Evolutionary conservation across 2,888 invertebrate genomes (phyloP).

Genomic region (Cryptocephalus primarius): DNA sequence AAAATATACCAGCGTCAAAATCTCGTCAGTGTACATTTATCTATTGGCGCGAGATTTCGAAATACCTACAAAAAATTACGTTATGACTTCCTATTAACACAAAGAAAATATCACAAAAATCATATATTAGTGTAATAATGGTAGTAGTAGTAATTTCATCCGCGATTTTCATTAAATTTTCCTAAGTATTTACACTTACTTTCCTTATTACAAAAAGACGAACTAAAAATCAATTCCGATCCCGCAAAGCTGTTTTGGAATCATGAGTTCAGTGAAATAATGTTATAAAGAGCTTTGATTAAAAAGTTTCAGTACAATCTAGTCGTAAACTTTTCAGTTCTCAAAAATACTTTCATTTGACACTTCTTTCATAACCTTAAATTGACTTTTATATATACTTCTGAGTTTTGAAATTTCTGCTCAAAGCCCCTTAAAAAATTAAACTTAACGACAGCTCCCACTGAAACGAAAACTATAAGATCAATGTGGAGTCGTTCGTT

Average conservation of each 20-base stretch:
- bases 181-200: slow-evolving; percentile 29
- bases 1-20: too few relatives aligned
- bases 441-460: too few relatives aligned
- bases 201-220: slow-evolving; percentile 18
- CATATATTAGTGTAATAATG: slow-evolving; percentile 9
- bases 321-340: too few relatives aligned
- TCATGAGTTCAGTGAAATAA: slow-evolving; percentile 20
- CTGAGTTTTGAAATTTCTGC: too few relatives aligned
- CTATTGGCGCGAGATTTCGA: too few relatives aligned
- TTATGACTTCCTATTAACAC: neutral
- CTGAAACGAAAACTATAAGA: too few relatives aligned
- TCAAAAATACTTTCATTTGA: slow-evolving; percentile 15
- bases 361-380: slow-evolving; percentile 8
- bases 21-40: too few relatives aligned
- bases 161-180: slow-evolving; percentile 15
- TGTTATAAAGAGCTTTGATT: slow-evolving; percentile 3
- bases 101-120: slow-evolving; percentile 9
- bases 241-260: slow-evolving; percentile 8
- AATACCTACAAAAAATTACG: neutral
- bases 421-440: too few relatives aligned
- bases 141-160: slow-evolving; percentile 19
- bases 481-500: too few relatives aligned
- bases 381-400: too few relatives aligned
- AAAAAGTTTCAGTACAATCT: neutral
- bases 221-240: slow-evolving; percentile 7